These are phyloP conservation scores for Vulpes lagopus DNA, from an alignment of 2,113 vertebrate species.

Conservation along the genomic window DNA sequence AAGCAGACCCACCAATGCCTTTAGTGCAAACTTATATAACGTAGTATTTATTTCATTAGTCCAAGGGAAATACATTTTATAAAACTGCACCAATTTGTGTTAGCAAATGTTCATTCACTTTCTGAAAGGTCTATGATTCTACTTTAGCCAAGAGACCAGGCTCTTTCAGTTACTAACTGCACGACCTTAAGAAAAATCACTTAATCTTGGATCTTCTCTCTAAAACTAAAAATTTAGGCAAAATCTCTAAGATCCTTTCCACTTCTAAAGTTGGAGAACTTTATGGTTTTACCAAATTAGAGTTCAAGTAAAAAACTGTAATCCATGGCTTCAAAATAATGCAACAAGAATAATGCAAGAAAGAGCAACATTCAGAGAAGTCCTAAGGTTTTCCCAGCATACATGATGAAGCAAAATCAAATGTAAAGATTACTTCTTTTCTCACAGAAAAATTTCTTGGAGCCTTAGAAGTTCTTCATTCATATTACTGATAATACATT, in stretches of 20 bases:
- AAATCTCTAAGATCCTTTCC: constrained; percentile 43
- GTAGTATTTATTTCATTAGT: constrained; percentile 11
- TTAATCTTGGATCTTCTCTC: background rate
- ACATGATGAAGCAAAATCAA: background rate
- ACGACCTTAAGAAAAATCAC: constrained; percentile 46
- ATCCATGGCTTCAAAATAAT: constrained; percentile 12
- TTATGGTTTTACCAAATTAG: constrained; percentile 14
- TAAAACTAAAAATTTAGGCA: constrained; percentile 41
- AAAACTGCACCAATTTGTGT: constrained; percentile 38
- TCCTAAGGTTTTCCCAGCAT: background rate
- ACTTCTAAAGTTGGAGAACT: background rate
- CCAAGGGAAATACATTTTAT: constrained; percentile 44
- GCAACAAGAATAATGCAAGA: background rate
- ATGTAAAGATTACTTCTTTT: constrained; percentile 33
- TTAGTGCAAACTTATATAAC: background rate
- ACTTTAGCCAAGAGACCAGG: background rate
- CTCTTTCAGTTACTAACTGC: background rate
- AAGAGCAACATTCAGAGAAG: background rate
- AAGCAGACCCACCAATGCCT: background rate
- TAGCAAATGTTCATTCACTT: constrained; percentile 18
- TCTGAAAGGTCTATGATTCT: constrained; percentile 32
- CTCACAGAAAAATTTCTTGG: constrained; percentile 7
- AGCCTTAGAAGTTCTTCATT: constrained; percentile 17
- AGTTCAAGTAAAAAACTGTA: constrained; percentile 25
- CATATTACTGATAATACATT: background rate